Evolutionary conservation across 2,888 invertebrate genomes (phyloP).

Genomic region (Monoplex corrugatus): DNA sequence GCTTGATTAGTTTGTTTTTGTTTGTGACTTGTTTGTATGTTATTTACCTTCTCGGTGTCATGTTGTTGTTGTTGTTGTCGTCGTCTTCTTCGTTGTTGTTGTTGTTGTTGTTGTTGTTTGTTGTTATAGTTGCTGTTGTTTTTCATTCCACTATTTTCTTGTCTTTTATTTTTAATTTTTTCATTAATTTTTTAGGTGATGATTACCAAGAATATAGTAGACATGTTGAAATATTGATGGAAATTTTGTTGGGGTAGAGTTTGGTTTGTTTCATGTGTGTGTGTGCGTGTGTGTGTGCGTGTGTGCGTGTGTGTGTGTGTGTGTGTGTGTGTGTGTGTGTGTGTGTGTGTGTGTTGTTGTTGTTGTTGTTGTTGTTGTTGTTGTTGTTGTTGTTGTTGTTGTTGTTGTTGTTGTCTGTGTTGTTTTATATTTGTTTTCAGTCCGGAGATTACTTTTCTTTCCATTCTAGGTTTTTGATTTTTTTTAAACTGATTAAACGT

Average conservation of each 20-base stretch:
- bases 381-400: not conserved
- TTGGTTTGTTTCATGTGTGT: no score
- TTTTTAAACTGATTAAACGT: no score
- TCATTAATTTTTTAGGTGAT: no score
- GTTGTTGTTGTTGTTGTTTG: not conserved
- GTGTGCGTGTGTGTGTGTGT: not conserved
- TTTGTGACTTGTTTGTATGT: not conserved
- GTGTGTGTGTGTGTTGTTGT: not conserved
- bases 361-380: not conserved
- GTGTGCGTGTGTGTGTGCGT: not conserved
- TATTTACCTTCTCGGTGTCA: not conserved
- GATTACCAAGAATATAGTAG: no score
- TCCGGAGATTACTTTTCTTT: not conserved
- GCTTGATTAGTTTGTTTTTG: no score
- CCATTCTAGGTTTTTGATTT: no score
- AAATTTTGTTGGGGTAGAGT: no score
- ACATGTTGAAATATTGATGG: no score
- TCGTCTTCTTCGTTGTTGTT: not conserved
- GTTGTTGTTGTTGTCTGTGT: not conserved
- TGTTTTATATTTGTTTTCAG: no score
- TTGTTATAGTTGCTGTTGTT: not conserved
- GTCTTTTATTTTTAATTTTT: no score
- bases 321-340: not conserved
- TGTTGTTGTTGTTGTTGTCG: not conserved
- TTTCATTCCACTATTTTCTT: no score